These are phyloP conservation scores for Saxicola maurus DNA, from an alignment of 2,797 vertebrate genomes.

Conservation along the genomic window DNA sequence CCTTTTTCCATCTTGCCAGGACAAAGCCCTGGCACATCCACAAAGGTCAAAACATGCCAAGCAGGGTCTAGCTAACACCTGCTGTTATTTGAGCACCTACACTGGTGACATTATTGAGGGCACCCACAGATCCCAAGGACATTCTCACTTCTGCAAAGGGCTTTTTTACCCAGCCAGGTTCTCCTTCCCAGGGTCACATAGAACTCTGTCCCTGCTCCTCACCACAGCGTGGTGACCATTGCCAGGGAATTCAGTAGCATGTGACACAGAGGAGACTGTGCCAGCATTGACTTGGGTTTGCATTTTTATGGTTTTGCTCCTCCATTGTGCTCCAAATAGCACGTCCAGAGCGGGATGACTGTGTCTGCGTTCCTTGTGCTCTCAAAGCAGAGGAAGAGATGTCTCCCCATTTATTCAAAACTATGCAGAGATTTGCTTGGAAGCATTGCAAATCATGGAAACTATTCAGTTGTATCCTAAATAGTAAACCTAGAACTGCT, in stretches of 20 bases:
- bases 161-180: neutral
- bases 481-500: slow-evolving; percentile 16
- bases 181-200: neutral
- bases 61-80: neutral
- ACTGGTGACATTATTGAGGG: neutral
- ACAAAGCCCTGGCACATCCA: neutral
- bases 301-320: neutral
- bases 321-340: neutral
- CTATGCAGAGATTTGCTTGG: slow-evolving; percentile 14
- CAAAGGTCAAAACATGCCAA: neutral
- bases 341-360: neutral
- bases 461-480: slow-evolving; percentile 30
- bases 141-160: neutral
- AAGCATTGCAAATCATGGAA: slow-evolving; percentile 38
- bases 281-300: neutral
- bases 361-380: neutral
- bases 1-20: neutral
- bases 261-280: neutral
- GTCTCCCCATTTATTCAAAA: slow-evolving; percentile 1
- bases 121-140: neutral
- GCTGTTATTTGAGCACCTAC: neutral
- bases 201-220: neutral
- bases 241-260: neutral
- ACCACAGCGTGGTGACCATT: neutral
- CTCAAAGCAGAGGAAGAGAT: slow-evolving; percentile 10